A percentile compares a stretch with the other conserved stretches of the same genome.
These are phyloP conservation scores for Corydoras sp. DNA, from an alignment of 2,113 vertebrate genomes.

Conservation along the genomic window DNA sequence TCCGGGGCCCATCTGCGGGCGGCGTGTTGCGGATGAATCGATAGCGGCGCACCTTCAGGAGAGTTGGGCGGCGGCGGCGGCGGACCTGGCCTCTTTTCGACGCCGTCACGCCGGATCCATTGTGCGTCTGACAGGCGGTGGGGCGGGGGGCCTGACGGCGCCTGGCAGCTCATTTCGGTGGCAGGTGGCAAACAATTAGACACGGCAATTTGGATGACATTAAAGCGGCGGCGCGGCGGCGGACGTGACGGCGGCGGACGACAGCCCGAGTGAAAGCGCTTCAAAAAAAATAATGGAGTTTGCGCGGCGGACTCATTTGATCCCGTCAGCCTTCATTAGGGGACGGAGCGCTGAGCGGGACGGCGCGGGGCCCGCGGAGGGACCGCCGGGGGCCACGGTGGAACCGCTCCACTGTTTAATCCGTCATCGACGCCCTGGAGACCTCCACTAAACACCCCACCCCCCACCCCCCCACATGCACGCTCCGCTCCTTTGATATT, in stretches of 20 bases:
- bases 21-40: constrained; percentile 69
- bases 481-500: constrained; percentile 62
- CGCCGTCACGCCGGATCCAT: constrained; percentile 92
- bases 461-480: constrained; percentile 16
- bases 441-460: constrained; percentile 60
- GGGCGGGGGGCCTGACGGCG: constrained; percentile 80
- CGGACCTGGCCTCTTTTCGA: constrained; percentile 72
- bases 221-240: constrained; percentile 90
- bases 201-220: constrained; percentile 95
- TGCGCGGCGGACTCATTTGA: constrained; percentile 93
- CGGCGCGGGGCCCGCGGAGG: constrained; percentile 78
- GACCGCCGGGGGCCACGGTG: constrained; percentile 66
- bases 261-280: constrained; percentile 98
- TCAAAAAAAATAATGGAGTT: constrained; percentile 99
- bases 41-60: constrained; percentile 69
- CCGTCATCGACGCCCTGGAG: constrained; percentile 91
- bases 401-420: constrained; percentile 92
- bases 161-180: constrained; percentile 97
- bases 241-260: constrained; percentile 77
- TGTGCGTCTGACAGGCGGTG: constrained; percentile 84
- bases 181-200: constrained; percentile 99
- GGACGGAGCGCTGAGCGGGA: constrained; percentile 84
- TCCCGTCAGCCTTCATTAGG: constrained; percentile 95
- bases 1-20: constrained; percentile 68
- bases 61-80: constrained; percentile 69